Base-by-base conservation (phyloP, 2,797 vertebrate genomes). In the Pipistrellus pygmaeus region DNA sequence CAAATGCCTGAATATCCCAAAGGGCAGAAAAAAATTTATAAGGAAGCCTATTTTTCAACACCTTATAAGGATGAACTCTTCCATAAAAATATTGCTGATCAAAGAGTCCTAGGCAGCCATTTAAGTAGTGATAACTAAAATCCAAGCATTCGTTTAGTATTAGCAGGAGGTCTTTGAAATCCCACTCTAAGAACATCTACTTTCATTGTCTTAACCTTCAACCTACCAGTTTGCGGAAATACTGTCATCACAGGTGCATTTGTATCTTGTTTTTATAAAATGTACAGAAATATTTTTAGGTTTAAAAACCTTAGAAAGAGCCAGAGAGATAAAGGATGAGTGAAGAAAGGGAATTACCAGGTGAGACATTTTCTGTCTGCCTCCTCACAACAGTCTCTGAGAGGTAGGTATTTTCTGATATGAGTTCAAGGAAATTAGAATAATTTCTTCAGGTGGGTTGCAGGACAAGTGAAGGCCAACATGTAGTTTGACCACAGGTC, bases 31-130 rank as follows among this genome's bases (percentile, higher is more conserved):
- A 83, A 30, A 41, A 90, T 53, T 57, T 68, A 83, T 32, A 85
- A 51, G 73, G 14, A 88, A 53, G 46, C 9, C 1, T 30, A 57
- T 80, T 88, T 95, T 93, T 89, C 38, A 71, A 41, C 6, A 77
- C 20, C 44, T 53, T 73, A 46, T 35, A 77, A 68, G 30, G 38
- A 85, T 64, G 48, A 88, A 41, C 11, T 73, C 91, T 85, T 51
- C 87, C 48, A 92, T 71, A 88, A 90, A 90, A 90, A 92, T 85
- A 46, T 20, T 91, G 32, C 64, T 85, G 66, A 87, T 92, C 75
- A 84, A 91, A 55, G 57, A 11, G 55, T 57, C 17, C 17, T 32
- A 30, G 30, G 55, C 10, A 84, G 23, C 11, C 30, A 92, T 90
- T 83, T 27, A 90, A 71, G 27, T 30, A 83, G 62, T 69, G 57